phyloP scores from a whole-genome alignment of 2,888 invertebrate genomes.

The Coremacera marginata region DNA sequence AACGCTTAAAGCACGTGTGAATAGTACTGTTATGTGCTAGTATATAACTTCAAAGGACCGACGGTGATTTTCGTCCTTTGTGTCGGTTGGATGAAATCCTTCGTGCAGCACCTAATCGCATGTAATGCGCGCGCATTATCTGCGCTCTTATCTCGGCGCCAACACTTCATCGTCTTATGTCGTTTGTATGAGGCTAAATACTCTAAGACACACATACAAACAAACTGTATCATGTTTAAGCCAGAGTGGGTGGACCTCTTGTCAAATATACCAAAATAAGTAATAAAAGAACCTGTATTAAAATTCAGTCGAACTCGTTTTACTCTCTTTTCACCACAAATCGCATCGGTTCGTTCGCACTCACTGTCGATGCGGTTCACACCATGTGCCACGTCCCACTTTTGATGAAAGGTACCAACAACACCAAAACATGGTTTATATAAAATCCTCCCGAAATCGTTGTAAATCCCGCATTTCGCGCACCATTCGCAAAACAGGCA shows the following conservation, averaged over 20 bases:
- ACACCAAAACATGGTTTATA: slow-evolving; percentile 32
- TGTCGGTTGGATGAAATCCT: slow-evolving; percentile 66
- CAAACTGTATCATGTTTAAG: slow-evolving; percentile 25
- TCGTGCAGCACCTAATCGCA: slow-evolving; percentile 66
- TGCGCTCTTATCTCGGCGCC: slow-evolving; percentile 61
- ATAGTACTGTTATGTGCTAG: neutral
- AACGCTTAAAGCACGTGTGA: no score
- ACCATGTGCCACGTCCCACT: slow-evolving; percentile 51
- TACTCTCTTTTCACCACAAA: slow-evolving; percentile 60
- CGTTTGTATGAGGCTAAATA: slow-evolving; percentile 3
- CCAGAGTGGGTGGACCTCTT: slow-evolving; percentile 6
- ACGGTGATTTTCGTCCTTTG: slow-evolving; percentile 48
- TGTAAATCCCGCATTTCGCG: slow-evolving; percentile 55
- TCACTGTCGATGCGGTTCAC: slow-evolving; percentile 27
- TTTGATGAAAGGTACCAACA: slow-evolving; percentile 36
- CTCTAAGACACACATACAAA: slow-evolving; percentile 30
- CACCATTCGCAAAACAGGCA: slow-evolving; percentile 50
- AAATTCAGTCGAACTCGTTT: slow-evolving; percentile 21
- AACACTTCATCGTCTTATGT: slow-evolving; percentile 1
- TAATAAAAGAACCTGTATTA: slow-evolving; percentile 47
- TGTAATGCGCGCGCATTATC: slow-evolving; percentile 71
- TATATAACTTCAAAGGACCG: neutral
- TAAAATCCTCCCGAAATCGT: slow-evolving; percentile 64
- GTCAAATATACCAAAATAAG: slow-evolving; percentile 4
- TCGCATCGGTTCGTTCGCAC: slow-evolving; percentile 52